A percentile compares a stretch with the other conserved stretches of the same genome.
Conservation (phyloP, 2,113 vertebrate species). For the Hymenochirus boettgeri region DNA sequence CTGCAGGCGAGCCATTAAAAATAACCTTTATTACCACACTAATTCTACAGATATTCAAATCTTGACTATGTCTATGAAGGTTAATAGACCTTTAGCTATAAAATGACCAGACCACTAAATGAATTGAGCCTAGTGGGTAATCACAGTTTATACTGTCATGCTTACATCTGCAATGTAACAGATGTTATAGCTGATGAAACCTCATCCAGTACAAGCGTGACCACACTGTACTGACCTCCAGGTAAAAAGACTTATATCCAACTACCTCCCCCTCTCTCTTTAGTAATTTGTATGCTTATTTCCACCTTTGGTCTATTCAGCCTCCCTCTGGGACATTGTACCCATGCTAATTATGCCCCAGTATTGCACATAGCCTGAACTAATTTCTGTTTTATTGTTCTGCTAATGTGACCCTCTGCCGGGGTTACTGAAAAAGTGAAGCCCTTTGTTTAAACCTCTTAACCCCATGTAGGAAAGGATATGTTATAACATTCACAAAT, state of each 20-base stretch:
- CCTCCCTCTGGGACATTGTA: constrained; percentile 27
- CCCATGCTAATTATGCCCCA: constrained; percentile 32
- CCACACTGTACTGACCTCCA: not conserved
- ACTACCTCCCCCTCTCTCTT: constrained; percentile 15
- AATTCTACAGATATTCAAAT: too few species aligned
- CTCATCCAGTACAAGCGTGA: too few species aligned
- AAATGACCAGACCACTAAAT: too few species aligned
- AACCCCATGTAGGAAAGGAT: constrained; percentile 2
- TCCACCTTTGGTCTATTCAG: constrained; percentile 13
- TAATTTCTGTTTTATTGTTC: constrained; percentile 38
- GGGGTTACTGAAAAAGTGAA: constrained; percentile 24
- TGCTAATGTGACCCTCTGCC: constrained; percentile 43
- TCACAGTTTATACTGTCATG: too few species aligned
- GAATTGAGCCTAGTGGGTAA: too few species aligned
- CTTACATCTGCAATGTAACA: too few species aligned
- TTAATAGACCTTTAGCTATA: too few species aligned
- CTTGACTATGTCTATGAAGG: too few species aligned
- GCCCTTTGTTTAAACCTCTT: not conserved
- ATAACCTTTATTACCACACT: too few species aligned
- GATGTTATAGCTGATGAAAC: too few species aligned
- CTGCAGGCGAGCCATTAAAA: too few species aligned
- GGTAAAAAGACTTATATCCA: not conserved
- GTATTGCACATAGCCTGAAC: constrained; percentile 33
- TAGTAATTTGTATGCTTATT: constrained; percentile 28
- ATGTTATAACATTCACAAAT: too few species aligned